Conservation (phyloP, 2,797 vertebrate species). For the Huso huso region DNA sequence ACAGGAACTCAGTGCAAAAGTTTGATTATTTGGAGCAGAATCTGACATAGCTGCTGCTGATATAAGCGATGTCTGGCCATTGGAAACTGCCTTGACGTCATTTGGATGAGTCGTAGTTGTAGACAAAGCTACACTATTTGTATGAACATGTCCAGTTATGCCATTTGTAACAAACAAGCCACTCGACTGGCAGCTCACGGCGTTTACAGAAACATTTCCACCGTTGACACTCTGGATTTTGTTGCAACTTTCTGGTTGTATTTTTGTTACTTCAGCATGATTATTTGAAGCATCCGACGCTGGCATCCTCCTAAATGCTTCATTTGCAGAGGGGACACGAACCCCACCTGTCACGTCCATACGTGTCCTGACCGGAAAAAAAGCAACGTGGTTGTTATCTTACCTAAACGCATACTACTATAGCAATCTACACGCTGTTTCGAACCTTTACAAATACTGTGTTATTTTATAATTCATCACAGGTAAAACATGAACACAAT, state of each 20-base stretch:
- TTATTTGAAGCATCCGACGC: not conserved
- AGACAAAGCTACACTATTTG: not conserved
- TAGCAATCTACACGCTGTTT: not conserved
- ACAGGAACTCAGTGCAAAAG: not conserved
- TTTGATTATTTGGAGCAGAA: not conserved
- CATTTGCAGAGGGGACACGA: not conserved
- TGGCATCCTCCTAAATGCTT: not conserved
- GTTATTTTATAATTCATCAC: not conserved
- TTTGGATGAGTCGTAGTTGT: not conserved
- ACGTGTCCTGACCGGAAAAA: not conserved
- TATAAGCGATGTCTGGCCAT: not conserved
- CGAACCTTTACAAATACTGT: not conserved
- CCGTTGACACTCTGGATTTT: constrained; percentile 4
- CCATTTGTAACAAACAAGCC: not conserved
- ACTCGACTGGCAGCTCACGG: not conserved
- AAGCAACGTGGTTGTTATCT: not conserved
- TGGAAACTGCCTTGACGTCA: not conserved
- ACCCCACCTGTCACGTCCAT: too few relatives aligned
- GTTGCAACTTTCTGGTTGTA: not conserved
- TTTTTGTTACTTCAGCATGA: constrained; percentile 6
- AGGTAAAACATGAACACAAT: too few relatives aligned
- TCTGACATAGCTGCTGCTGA: not conserved
- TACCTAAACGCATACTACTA: not conserved
- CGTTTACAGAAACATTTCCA: not conserved
- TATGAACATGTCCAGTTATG: not conserved